phyloP scores from a whole-genome alignment of 2,888 invertebrate genomes.

The Lobophora halterata region DNA sequence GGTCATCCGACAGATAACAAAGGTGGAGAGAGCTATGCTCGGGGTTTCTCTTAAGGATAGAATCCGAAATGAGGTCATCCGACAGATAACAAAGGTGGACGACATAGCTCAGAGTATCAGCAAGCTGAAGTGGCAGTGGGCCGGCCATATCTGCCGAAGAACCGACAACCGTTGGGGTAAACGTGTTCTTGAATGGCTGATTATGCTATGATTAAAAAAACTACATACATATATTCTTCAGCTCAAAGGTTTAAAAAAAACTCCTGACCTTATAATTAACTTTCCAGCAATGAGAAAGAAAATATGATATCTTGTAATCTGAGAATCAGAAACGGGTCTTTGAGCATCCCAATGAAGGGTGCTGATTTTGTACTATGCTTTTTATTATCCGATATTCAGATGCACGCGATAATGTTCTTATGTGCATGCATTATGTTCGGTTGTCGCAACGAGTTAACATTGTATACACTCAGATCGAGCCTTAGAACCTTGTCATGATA shows the following conservation, averaged over 20 bases:
- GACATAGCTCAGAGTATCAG: too few species aligned
- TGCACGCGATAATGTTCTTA: conserved; percentile 43
- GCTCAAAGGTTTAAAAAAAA: too few species aligned
- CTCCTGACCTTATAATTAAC: too few species aligned
- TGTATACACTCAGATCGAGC: conserved; percentile 14
- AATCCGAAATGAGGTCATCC: too few species aligned
- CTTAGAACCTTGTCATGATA: conserved; percentile 18
- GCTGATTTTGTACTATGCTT: conserved; percentile 37
- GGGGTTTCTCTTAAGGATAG: too few species aligned
- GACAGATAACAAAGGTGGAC: too few species aligned
- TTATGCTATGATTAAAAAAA: conserved; percentile 1
- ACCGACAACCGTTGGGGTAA: too few species aligned
- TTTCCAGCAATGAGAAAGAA: conserved; percentile 3
- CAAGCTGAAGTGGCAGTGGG: too few species aligned
- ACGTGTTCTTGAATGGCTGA: too few species aligned
- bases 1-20: too few species aligned
- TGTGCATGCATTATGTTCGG: conserved; percentile 50
- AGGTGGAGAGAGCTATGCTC: too few species aligned
- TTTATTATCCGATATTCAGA: conserved; percentile 32
- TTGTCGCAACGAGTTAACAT: conserved; percentile 52
- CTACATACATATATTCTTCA: neutral
- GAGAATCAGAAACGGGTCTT: conserved; percentile 26
- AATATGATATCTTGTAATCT: conserved; percentile 23
- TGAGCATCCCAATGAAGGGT: conserved; percentile 30
- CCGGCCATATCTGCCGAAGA: too few species aligned